Conservation (phyloP, 2,888 invertebrate species). For the Nasonia oneida region DNA sequence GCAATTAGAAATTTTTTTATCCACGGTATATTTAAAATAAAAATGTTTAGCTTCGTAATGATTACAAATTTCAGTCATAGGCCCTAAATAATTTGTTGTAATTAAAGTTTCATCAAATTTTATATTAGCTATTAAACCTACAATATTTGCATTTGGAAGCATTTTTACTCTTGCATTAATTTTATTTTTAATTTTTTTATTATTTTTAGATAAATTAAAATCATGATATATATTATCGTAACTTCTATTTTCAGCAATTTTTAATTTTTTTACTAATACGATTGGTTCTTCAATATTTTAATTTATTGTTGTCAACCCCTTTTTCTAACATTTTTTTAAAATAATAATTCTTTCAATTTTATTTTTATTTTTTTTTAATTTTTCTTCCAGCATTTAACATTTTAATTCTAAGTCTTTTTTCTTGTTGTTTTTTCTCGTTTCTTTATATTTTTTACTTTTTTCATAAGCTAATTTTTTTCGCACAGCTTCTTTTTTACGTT, state of each 20-base stretch:
- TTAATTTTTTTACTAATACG: background rate
- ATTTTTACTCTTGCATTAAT: background rate
- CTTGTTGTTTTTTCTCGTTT: no score
- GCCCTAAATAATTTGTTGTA: constrained; percentile 27
- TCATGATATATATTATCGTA: background rate
- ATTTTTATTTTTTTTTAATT: no score
- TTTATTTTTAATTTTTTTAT: background rate
- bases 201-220: background rate
- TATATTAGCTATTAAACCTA: background rate
- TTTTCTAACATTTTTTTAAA: no score
- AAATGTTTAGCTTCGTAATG: constrained; percentile 47
- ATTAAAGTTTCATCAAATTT: constrained; percentile 24
- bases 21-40: background rate
- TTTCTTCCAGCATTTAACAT: no score
- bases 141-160: background rate
- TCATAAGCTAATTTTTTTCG: no score
- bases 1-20: constrained; percentile 38
- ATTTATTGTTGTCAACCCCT: no score
- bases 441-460: no score
- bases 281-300: background rate
- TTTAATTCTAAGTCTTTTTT: no score
- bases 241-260: background rate
- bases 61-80: constrained; percentile 15
- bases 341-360: no score
- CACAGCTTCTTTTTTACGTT: no score